Percentiles rank a stretch among this genome's conserved stretches.
Conservation (phyloP, 2,113 vertebrate species). For the Bagarius yarrelli region DNA sequence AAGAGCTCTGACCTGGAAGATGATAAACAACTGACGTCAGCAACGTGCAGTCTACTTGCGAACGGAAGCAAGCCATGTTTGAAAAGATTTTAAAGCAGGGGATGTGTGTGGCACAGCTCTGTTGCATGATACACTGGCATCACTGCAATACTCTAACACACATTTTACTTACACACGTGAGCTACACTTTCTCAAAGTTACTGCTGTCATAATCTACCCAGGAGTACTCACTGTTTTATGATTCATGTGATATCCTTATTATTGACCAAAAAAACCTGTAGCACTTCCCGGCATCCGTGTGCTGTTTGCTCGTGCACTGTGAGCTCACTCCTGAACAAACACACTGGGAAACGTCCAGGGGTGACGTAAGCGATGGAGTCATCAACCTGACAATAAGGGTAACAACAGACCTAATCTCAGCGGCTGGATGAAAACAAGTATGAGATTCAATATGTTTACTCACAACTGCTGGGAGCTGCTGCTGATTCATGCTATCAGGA, state of each 20-base stretch:
- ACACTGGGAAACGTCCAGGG: slow-evolving; percentile 7
- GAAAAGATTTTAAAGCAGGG: slow-evolving; percentile 16
- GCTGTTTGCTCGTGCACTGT: slow-evolving; percentile 7
- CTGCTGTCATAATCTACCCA: slow-evolving; percentile 26
- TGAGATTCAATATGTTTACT: slow-evolving; percentile 5
- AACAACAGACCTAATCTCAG: slow-evolving; percentile 18
- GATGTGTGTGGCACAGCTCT: not conserved
- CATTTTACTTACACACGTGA: not conserved
- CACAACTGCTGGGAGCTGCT: not conserved
- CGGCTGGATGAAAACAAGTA: slow-evolving; percentile 17
- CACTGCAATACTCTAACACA: not conserved
- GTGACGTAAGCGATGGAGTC: slow-evolving; percentile 32
- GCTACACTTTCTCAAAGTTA: not conserved
- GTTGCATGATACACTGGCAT: slow-evolving; percentile 5
- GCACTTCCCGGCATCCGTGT: slow-evolving; percentile 18
- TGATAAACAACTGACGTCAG: slow-evolving; percentile 74
- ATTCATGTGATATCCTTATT: slow-evolving; percentile 33
- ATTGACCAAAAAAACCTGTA: slow-evolving; percentile 37
- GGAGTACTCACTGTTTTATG: slow-evolving; percentile 24
- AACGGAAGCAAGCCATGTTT: slow-evolving; percentile 11
- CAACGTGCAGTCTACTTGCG: slow-evolving; percentile 56
- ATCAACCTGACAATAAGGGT: slow-evolving; percentile 24
- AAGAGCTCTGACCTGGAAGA: slow-evolving; percentile 59
- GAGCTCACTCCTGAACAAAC: slow-evolving; percentile 35
- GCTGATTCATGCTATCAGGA: slow-evolving; percentile 7